Evolutionary conservation across 2,888 invertebrate species (phyloP).

Genomic region (Dolichopus griseipennis): DNA sequence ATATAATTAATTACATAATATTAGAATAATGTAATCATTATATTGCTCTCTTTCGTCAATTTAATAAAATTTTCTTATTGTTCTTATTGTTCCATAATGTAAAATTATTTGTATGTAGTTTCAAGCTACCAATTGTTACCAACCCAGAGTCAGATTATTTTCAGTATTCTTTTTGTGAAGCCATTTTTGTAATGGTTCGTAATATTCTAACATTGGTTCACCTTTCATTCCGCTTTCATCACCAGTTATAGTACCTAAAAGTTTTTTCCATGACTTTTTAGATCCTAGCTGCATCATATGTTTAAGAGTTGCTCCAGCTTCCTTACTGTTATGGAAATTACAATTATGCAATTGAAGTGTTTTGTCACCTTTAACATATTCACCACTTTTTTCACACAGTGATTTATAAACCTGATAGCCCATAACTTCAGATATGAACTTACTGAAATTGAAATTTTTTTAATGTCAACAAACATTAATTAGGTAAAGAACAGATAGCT

Average conservation of each 20-base stretch:
- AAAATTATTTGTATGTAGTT: too few relatives aligned
- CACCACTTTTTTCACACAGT: conserved; percentile 63
- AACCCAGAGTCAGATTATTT: too few relatives aligned
- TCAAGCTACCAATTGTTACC: too few relatives aligned
- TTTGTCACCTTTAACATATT: conserved; percentile 58
- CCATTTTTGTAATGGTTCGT: conserved; percentile 68
- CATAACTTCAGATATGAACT: conserved; percentile 69
- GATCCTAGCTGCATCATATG: conserved; percentile 60
- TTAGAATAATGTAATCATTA: too few relatives aligned
- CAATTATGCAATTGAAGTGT: conserved; percentile 67
- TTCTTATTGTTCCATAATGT: too few relatives aligned
- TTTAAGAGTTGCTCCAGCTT: conserved; percentile 62
- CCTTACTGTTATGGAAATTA: conserved; percentile 69
- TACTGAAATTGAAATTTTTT: conserved; percentile 43
- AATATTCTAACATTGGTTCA: conserved; percentile 68
- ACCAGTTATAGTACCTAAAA: conserved; percentile 43
- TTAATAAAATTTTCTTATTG: too few relatives aligned
- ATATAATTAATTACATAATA: too few relatives aligned
- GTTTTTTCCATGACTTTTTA: conserved; percentile 70
- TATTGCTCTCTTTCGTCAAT: too few relatives aligned
- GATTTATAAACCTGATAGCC: conserved; percentile 74
- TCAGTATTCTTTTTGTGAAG: too few relatives aligned
- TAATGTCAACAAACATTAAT: background rate
- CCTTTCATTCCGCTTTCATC: conserved; percentile 53
- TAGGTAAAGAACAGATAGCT: background rate